phyloP scores from a whole-genome alignment of 2,888 invertebrate genomes.

The Adela reaumurella region DNA sequence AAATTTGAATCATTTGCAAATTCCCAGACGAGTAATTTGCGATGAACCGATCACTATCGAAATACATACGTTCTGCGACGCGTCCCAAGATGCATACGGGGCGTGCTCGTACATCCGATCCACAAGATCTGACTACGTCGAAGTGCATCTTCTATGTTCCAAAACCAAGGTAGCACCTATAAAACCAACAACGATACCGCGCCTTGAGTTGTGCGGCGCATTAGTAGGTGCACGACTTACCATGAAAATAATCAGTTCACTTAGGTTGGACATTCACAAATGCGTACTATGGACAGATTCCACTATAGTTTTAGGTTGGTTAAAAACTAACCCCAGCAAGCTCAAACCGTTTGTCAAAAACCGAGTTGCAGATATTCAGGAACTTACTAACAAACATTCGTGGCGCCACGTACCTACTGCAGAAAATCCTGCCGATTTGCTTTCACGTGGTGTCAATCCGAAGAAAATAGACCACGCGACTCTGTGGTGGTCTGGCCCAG shows the following conservation, averaged over 20 bases:
- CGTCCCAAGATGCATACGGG: slow-evolving; percentile 13
- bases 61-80: slow-evolving; percentile 15
- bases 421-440: slow-evolving; percentile 5
- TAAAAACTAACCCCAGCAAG: slow-evolving; percentile 7
- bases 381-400: not conserved
- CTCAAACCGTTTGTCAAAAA: slow-evolving; percentile 14
- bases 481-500: slow-evolving; percentile 4
- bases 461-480: not conserved
- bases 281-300: slow-evolving; percentile 15
- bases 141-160: slow-evolving; percentile 12
- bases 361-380: slow-evolving; percentile 9
- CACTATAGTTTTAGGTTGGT: slow-evolving; percentile 13
- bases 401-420: slow-evolving; percentile 1
- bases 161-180: slow-evolving; percentile 16
- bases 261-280: slow-evolving; percentile 8
- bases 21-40: slow-evolving; percentile 9
- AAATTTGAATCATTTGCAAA: slow-evolving; percentile 5
- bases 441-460: slow-evolving; percentile 1
- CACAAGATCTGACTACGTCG: slow-evolving; percentile 2
- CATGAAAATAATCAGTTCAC: slow-evolving; percentile 9
- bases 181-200: slow-evolving; percentile 14
- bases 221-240: slow-evolving; percentile 13
- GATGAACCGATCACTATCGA: slow-evolving; percentile 4
- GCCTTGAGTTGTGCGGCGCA: slow-evolving; percentile 17
- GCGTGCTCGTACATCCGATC: slow-evolving; percentile 14